These are phyloP conservation scores for Noturus placidus DNA, from an alignment of 2,113 vertebrate species.

Conservation along the genomic window DNA sequence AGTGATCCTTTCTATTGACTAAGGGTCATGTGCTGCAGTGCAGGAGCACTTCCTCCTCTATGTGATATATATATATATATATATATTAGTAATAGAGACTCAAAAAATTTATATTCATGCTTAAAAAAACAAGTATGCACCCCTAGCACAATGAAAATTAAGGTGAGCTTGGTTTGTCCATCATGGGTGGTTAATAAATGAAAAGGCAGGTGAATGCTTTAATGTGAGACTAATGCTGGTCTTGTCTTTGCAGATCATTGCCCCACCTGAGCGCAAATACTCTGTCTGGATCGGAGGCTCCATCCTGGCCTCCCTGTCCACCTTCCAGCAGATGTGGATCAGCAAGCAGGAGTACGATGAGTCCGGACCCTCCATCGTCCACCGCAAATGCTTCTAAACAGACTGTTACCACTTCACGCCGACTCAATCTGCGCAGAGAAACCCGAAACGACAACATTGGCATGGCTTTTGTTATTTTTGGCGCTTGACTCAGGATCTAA, in stretches of 20 bases:
- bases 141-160: constrained; percentile 99
- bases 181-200: neutral
- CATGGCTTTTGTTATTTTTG: constrained; percentile 99
- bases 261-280: constrained; percentile 97
- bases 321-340: constrained; percentile 99
- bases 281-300: constrained; percentile 99
- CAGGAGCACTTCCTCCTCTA: neutral
- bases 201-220: neutral
- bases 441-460: constrained; percentile 87
- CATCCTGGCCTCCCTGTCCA: constrained; percentile 98
- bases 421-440: constrained; percentile 85
- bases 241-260: constrained; percentile 81
- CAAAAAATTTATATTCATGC: too few relatives aligned
- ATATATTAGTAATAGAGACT: too few relatives aligned
- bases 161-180: constrained; percentile 72
- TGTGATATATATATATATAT: too few relatives aligned
- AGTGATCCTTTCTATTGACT: neutral
- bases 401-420: constrained; percentile 89
- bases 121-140: constrained; percentile 47
- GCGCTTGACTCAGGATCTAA: constrained; percentile 99
- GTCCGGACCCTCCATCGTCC: constrained; percentile 98
- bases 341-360: constrained; percentile 99
- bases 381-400: constrained; percentile 99
- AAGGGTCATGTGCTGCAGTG: neutral
- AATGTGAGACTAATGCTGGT: neutral